Percentiles rank a stretch among this genome's conserved stretches.
These are phyloP conservation scores for Mythimna albipuncta DNA, from an alignment of 2,888 invertebrate genomes.

Conservation along the genomic window DNA sequence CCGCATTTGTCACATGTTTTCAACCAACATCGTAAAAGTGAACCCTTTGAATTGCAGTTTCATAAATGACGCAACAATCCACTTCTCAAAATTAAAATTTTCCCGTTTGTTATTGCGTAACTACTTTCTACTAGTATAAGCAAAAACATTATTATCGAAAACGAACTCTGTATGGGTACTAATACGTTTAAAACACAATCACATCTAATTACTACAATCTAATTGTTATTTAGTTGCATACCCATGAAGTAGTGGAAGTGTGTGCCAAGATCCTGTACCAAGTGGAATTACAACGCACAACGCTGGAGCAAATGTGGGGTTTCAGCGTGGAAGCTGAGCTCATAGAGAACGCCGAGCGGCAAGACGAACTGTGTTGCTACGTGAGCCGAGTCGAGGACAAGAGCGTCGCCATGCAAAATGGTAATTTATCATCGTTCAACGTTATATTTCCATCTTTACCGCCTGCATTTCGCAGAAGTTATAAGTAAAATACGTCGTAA, in stretches of 20 bases:
- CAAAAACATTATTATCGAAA: not conserved
- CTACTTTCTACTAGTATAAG: not conserved
- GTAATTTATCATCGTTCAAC: constrained; percentile 88
- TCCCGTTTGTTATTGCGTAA: too few species aligned
- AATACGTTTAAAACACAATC: not conserved
- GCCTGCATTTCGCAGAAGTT: constrained; percentile 49
- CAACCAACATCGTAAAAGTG: not conserved
- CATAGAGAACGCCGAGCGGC: constrained; percentile 98
- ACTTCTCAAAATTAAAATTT: not conserved
- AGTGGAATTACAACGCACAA: constrained; percentile 97
- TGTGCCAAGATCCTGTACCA: constrained; percentile 99
- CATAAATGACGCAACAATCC: not conserved
- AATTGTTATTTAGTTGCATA: constrained; percentile 93
- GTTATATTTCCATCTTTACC: constrained; percentile 38
- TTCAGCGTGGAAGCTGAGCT: constrained; percentile 99
- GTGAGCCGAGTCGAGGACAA: constrained; percentile 98
- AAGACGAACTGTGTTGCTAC: constrained; percentile 99
- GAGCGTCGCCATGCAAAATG: constrained; percentile 98
- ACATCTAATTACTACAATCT: constrained; percentile 19
- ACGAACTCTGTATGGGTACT: not conserved
- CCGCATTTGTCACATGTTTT: constrained; percentile 33
- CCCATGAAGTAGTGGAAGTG: constrained; percentile 98
- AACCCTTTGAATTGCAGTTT: constrained; percentile 18
- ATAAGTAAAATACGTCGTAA: constrained; percentile 43
- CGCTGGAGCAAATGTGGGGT: constrained; percentile 99